Evolutionary conservation across 2,797 vertebrate genomes (phyloP).

Genomic region (Neopelma chrysocephalum): DNA sequence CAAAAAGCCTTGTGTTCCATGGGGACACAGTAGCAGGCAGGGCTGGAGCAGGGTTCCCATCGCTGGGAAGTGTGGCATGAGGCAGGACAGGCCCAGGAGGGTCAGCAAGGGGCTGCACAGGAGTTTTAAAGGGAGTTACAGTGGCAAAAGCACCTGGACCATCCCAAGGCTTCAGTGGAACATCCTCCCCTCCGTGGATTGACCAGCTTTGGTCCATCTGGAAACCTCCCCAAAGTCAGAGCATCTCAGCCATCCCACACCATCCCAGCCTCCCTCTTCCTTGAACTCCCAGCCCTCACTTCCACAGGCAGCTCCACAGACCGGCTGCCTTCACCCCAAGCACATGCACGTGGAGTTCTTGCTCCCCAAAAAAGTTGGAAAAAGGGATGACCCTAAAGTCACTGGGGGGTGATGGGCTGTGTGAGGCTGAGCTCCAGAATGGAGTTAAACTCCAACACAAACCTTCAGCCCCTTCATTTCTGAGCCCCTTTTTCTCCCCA

Average conservation of each 20-base stretch:
- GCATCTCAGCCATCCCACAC: not conserved
- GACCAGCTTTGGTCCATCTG: not conserved
- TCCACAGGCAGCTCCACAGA: not conserved
- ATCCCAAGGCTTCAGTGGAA: not conserved
- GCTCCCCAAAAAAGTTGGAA: rapidly evolving
- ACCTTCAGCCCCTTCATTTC: not conserved
- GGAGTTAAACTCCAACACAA: not conserved
- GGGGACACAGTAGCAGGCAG: not conserved
- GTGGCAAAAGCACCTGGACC: not conserved
- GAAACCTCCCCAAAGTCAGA: rapidly evolving
- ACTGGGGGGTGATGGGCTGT: rapidly evolving
- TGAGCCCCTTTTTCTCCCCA: not conserved
- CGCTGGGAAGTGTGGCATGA: not conserved
- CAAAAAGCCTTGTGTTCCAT: rapidly evolving
- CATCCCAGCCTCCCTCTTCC: not conserved
- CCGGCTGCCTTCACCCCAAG: not conserved
- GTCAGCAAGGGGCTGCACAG: not conserved
- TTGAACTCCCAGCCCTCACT: not conserved
- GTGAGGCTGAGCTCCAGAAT: not conserved
- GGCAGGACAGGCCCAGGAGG: not conserved
- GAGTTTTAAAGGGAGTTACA: not conserved
- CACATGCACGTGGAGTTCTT: not conserved
- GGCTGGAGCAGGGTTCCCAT: not conserved
- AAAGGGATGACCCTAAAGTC: not conserved
- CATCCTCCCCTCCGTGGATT: not conserved